Evolutionary conservation across 1,140 invertebrate species (phyloP).

Genomic region (Zaprionus taronus): DNA sequence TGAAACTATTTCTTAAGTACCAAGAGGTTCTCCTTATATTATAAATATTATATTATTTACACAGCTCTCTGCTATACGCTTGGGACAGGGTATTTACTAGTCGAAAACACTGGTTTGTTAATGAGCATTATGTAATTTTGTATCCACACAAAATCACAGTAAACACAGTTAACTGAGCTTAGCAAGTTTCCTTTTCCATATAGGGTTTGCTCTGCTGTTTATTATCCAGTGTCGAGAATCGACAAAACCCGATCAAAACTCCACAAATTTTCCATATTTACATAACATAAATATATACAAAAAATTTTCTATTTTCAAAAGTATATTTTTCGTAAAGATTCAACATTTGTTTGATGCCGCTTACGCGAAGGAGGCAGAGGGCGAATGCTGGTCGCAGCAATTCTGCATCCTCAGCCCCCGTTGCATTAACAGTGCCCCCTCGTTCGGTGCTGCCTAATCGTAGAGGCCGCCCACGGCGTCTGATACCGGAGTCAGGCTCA

Average conservation of each 20-base stretch:
- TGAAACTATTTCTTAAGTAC: too few relatives aligned
- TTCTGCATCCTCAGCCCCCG: not conserved
- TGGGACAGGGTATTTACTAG: too few relatives aligned
- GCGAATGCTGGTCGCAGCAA: not conserved
- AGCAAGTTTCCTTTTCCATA: not conserved
- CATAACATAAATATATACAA: not conserved
- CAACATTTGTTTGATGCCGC: not conserved
- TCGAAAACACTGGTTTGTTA: too few relatives aligned
- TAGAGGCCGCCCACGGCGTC: fast-evolving
- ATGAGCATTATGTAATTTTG: not conserved
- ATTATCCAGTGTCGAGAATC: not conserved
- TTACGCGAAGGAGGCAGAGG: not conserved
- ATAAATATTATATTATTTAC: too few relatives aligned
- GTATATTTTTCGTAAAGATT: not conserved
- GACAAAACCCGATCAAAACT: not conserved
- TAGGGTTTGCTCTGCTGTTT: not conserved
- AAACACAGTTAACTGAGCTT: not conserved
- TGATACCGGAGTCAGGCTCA: too few relatives aligned
- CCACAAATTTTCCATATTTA: not conserved
- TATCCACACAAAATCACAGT: not conserved
- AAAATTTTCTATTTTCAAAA: not conserved
- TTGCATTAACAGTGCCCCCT: not conserved
- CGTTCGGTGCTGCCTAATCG: too few relatives aligned
- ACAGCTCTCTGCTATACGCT: too few relatives aligned
- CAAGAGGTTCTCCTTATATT: too few relatives aligned